phyloP scores from a whole-genome alignment of 2,113 vertebrate genomes.

The Puntigrus tetrazona region DNA sequence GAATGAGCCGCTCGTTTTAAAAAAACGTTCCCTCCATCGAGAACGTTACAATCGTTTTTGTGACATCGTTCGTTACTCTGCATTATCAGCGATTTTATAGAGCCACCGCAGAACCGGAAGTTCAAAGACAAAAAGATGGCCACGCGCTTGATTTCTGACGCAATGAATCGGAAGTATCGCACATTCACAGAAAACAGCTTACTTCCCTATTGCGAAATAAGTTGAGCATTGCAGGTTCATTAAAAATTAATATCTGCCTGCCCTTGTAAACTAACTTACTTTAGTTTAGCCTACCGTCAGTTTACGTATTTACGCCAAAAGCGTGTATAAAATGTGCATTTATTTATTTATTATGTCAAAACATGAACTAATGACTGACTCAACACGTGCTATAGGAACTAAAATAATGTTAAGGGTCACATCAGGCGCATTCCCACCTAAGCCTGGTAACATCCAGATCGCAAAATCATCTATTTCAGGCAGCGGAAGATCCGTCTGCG shows the following conservation, averaged over 20 bases:
- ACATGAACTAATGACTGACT: neutral
- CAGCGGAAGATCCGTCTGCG: slow-evolving; percentile 8
- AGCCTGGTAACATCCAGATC: neutral
- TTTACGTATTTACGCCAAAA: neutral
- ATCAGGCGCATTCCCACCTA: neutral
- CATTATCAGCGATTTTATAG: too few species aligned
- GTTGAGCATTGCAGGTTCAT: neutral
- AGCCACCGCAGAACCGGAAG: too few species aligned
- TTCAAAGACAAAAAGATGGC: neutral
- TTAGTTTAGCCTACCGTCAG: neutral
- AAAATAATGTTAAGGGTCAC: neutral
- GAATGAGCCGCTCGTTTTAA: too few species aligned
- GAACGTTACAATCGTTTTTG: too few species aligned
- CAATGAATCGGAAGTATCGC: neutral
- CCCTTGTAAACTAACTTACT: neutral
- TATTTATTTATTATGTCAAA: neutral
- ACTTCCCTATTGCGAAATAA: neutral
- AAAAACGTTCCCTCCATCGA: too few species aligned
- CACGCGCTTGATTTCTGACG: neutral
- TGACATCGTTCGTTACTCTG: too few species aligned
- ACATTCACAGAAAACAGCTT: neutral
- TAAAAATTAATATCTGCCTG: neutral
- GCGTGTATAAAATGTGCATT: neutral
- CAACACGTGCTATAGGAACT: too few species aligned
- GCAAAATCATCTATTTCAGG: neutral